Percentiles rank a stretch among this genome's conserved stretches.
These are phyloP conservation scores for Oceanodroma tethys DNA, from an alignment of 2,113 vertebrate genomes.

Conservation along the genomic window DNA sequence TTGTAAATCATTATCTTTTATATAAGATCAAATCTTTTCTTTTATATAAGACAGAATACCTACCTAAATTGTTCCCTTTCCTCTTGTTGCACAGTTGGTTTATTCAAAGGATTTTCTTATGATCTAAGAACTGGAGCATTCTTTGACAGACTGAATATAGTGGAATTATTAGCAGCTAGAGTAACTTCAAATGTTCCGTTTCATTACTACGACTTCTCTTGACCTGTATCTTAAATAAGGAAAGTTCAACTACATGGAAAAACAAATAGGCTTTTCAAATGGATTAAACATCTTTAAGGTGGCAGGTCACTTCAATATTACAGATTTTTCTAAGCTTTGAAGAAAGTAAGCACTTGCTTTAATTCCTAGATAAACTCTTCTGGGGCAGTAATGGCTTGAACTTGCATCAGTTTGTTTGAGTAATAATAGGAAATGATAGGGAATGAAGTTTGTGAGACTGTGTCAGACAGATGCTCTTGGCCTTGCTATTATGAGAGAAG, in stretches of 20 bases:
- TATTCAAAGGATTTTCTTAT: not conserved
- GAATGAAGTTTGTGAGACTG: not conserved
- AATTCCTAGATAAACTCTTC: not conserved
- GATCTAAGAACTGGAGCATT: not conserved
- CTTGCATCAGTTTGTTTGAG: not conserved
- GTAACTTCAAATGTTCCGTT: not conserved
- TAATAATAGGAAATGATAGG: not conserved
- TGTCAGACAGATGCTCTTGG: not conserved
- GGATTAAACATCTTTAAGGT: not conserved
- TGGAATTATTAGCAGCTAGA: not conserved
- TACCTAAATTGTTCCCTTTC: not conserved
- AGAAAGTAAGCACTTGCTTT: not conserved
- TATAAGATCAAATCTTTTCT: too few relatives aligned
- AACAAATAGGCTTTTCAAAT: not conserved
- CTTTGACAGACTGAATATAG: not conserved
- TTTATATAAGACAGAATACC: not conserved
- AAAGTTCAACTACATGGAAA: not conserved
- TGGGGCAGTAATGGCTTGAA: not conserved
- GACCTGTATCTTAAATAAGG: not conserved
- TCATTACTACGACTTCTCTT: not conserved
- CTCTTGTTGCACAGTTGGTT: not conserved
- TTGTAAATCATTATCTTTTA: accelerated
- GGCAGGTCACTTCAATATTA: not conserved
- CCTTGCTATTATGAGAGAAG: not conserved
- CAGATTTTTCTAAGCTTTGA: not conserved